phyloP scores from a whole-genome alignment of 2,797 vertebrate species.

The Chelidonichthys spinosus region DNA sequence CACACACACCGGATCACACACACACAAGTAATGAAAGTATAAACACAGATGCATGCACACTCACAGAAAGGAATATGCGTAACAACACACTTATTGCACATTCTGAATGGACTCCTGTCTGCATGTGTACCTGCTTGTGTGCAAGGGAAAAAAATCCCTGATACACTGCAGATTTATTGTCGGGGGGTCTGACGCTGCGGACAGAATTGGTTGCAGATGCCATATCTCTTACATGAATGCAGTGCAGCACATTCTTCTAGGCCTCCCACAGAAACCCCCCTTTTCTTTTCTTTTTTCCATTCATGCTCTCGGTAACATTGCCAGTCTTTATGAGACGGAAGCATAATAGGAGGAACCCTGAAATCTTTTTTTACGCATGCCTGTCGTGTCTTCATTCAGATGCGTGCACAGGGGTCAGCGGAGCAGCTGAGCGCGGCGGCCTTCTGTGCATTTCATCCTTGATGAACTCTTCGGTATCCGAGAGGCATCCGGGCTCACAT shows the following conservation, averaged over 20 bases:
- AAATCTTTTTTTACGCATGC: constrained; percentile 68
- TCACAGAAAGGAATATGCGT: constrained; percentile 6
- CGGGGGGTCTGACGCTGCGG: constrained; percentile 34
- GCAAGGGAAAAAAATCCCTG: constrained; percentile 21
- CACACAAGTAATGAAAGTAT: constrained; percentile 31
- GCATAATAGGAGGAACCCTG: constrained; percentile 47
- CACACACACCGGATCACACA: constrained; percentile 37
- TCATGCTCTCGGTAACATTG: constrained; percentile 55
- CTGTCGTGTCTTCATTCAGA: constrained; percentile 63
- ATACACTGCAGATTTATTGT: constrained; percentile 54
- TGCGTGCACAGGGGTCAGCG: constrained; percentile 55
- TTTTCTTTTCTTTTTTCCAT: constrained; percentile 45
- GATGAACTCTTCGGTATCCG: constrained; percentile 47
- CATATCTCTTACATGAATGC: constrained; percentile 54
- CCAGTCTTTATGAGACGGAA: constrained; percentile 40
- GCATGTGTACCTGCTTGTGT: constrained; percentile 18
- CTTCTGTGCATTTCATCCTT: constrained; percentile 55
- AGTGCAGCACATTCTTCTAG: constrained; percentile 50
- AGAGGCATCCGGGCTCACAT: constrained; percentile 57
- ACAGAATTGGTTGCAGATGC: constrained; percentile 70
- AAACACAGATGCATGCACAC: constrained; percentile 27
- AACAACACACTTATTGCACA: background rate
- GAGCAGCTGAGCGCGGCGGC: constrained; percentile 36
- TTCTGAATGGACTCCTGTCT: constrained; percentile 3
- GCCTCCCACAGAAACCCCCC: constrained; percentile 45